phyloP scores from a whole-genome alignment of 2,797 vertebrate species.

The Sphenodon punctatus region DNA sequence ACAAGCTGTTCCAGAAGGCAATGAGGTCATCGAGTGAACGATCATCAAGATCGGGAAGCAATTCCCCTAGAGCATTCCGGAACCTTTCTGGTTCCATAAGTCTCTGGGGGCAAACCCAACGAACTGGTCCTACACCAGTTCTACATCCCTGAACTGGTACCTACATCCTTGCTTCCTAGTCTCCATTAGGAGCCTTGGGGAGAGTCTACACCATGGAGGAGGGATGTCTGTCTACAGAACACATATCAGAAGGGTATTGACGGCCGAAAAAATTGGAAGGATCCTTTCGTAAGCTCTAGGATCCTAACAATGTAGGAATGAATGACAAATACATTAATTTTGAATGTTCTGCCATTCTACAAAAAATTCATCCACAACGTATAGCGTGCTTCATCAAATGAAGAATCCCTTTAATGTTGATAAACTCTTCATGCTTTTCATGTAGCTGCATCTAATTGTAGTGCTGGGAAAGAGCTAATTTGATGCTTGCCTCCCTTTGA shows the following conservation, averaged over 20 bases:
- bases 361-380: slow-evolving; percentile 43
- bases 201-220: too few relatives aligned
- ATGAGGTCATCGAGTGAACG: too few relatives aligned
- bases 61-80: too few relatives aligned
- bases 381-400: slow-evolving; percentile 55
- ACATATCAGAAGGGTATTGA: slow-evolving; percentile 6
- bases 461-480: slow-evolving; percentile 60
- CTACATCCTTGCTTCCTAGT: too few relatives aligned
- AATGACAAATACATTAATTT: slow-evolving; percentile 62
- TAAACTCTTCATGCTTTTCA: slow-evolving; percentile 48
- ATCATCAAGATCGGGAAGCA: too few relatives aligned
- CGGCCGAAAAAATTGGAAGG: slow-evolving; percentile 11
- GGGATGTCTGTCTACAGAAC: too few relatives aligned
- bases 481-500: slow-evolving; percentile 57
- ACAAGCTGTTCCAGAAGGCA: too few relatives aligned
- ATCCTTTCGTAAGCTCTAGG: slow-evolving; percentile 16
- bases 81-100: too few relatives aligned
- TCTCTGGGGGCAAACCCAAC: too few relatives aligned
- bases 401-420: slow-evolving; percentile 57
- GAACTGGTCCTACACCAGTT: too few relatives aligned
- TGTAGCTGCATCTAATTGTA: slow-evolving; percentile 54
- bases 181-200: too few relatives aligned
- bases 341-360: slow-evolving; percentile 47
- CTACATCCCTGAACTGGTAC: too few relatives aligned
- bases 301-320: slow-evolving; percentile 34